Base-by-base conservation (phyloP, 2,113 vertebrate species). In the Anolis carolinensis region DNA sequence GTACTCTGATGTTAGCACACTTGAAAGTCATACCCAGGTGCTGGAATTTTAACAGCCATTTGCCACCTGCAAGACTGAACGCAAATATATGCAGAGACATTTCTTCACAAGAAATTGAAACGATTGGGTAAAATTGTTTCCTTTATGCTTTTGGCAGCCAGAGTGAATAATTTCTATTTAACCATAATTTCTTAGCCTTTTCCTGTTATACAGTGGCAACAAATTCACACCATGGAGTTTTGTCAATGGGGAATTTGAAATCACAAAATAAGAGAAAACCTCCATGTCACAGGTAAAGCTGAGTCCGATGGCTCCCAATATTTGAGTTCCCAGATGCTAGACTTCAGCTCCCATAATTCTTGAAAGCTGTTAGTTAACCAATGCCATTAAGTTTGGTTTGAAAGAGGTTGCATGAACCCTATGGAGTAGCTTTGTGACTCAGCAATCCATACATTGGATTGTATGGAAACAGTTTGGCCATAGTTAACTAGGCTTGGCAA, bases 91-190 rank as follows among this genome's bases (percentile, higher is more conserved):
- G 72, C 16, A 9, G 13, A 81, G 63, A 1, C 11, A 85, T 39
- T 27, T 74, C n/a, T 55, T 67, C 52, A 59, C 27, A 52, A 76
- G 3, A 84, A 84, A 76, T 76, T 76, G 52, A 83, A 7, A 39
- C 48, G 32, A 82, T n/a, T 90, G 74, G 16, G 34, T 8, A 30
- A 86, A 82, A 81, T 74, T 55, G 83, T 70, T 68, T 78, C 83
- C 63, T 52, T 74, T 86, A 36, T 52, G 21, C 21, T 74, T 73
- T 86, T 62, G 68, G 36, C 68, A 63, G n/a, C 48, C 70, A 65
- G 59, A 86, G 25, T 44, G 39, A 74, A 70, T 9, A 36, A 65
- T 75, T 65, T 81, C 25, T 75, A 63, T 75, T 86, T 52, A 74
- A 50, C 44, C 14, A 39, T 9, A 1, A 59, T 65, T 63, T 44